Conservation (phyloP, 2,888 invertebrate genomes). For the Synanthedon tipuliformis region DNA sequence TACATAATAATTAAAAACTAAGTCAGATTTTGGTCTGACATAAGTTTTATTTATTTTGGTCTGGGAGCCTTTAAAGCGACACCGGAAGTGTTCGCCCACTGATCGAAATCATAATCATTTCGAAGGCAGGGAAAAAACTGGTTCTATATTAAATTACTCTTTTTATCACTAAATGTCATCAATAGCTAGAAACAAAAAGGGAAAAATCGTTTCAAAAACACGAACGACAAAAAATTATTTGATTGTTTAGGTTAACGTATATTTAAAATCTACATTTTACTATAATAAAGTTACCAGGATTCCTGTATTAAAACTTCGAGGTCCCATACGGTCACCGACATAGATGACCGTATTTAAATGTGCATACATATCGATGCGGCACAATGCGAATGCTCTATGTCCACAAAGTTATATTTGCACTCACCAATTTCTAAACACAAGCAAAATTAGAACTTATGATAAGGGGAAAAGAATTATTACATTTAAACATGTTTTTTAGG, state of each 20-base stretch:
- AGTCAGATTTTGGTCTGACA: too few species aligned
- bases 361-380: constrained; percentile 60
- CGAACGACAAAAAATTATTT: not conserved
- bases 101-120: too few species aligned
- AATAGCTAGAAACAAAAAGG: too few species aligned
- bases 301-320: constrained; percentile 43
- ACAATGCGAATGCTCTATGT: constrained; percentile 51
- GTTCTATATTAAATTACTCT: too few species aligned
- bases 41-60: too few species aligned
- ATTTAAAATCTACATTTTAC: constrained; percentile 20
- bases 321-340: constrained; percentile 32
- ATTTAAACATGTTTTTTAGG: constrained; percentile 3
- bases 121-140: too few species aligned
- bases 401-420: constrained; percentile 17
- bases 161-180: too few species aligned
- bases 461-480: constrained; percentile 7
- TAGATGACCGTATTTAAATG: constrained; percentile 65
- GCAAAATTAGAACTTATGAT: constrained; percentile 16
- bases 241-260: constrained; percentile 10
- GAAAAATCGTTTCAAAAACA: not conserved
- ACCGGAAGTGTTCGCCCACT: too few species aligned
- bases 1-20: too few species aligned
- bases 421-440: constrained; percentile 7
- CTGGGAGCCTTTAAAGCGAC: too few species aligned
- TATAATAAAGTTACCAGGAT: constrained; percentile 13